A percentile compares a stretch with the other conserved stretches of the same genome.
Evolutionary conservation across 2,797 vertebrate genomes (phyloP).

Genomic region (Oreortyx pictus): DNA sequence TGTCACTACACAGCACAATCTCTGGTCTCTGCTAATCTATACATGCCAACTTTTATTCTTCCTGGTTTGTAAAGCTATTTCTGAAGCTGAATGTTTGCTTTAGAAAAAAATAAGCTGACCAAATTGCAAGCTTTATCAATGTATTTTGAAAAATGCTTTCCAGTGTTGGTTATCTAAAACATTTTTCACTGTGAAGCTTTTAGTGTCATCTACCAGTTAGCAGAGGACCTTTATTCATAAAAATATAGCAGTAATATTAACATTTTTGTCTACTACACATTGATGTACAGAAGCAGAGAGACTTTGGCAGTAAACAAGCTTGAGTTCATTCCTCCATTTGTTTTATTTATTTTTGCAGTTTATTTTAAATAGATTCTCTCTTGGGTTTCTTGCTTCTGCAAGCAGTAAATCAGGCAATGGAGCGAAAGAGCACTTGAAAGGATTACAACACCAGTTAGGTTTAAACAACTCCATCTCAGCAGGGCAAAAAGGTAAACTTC

Average conservation of each 20-base stretch:
- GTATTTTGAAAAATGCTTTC: background rate
- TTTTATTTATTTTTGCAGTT: slow-evolving; percentile 2
- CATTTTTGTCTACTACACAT: background rate
- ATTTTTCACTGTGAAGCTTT: background rate
- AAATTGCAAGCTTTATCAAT: background rate
- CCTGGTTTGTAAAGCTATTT: background rate
- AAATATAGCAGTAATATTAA: background rate
- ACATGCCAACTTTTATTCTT: background rate
- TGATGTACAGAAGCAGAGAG: background rate
- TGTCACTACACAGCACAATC: background rate
- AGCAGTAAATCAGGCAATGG: slow-evolving; percentile 9
- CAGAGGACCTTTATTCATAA: background rate
- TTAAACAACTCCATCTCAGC: background rate
- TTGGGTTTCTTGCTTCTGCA: slow-evolving; percentile 5
- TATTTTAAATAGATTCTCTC: slow-evolving; percentile 30
- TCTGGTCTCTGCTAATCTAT: background rate
- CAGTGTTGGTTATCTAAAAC: background rate
- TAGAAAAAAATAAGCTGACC: background rate
- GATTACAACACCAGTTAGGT: background rate
- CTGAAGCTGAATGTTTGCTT: background rate
- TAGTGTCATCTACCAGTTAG: background rate
- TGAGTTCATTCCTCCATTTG: background rate
- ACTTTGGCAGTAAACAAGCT: background rate
- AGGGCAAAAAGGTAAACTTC: background rate
- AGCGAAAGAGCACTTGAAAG: background rate